These are phyloP conservation scores for Ailurus styani DNA, from an alignment of 2,113 vertebrate genomes.

Conservation along the genomic window DNA sequence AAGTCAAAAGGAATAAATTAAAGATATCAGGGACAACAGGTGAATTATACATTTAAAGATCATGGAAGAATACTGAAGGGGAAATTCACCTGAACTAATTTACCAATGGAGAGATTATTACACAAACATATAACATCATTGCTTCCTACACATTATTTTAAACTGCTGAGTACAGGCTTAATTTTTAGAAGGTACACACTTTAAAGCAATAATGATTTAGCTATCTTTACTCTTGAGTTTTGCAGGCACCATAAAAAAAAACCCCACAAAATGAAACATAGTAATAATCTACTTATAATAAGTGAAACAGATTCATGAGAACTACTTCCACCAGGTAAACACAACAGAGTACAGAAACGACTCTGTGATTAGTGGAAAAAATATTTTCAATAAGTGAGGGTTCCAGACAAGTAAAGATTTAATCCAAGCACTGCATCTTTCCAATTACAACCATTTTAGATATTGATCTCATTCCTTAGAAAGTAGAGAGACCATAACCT, in stretches of 20 bases:
- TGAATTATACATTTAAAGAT: constrained; percentile 32
- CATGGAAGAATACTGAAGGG: not conserved
- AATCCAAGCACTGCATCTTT: not conserved
- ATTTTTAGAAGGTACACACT: constrained; percentile 32
- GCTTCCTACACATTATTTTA: constrained; percentile 5
- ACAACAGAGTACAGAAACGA: constrained; percentile 3
- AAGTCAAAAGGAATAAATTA: constrained; percentile 14
- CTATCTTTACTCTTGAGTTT: not conserved
- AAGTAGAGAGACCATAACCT: not conserved
- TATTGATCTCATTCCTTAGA: not conserved
- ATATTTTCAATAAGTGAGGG: not conserved
- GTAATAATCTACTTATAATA: not conserved
- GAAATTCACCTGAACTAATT: constrained; percentile 11
- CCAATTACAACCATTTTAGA: not conserved
- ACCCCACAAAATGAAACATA: not conserved
- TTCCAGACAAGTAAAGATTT: not conserved
- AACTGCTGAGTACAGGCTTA: not conserved
- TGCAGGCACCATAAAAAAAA: not conserved
- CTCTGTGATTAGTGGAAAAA: not conserved
- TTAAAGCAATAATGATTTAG: not conserved
- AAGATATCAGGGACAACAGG: not conserved
- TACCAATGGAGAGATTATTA: not conserved
- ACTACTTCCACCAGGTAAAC: not conserved
- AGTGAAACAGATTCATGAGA: not conserved
- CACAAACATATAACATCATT: not conserved